Evolutionary conservation across 2,113 vertebrate species (phyloP).

Genomic region (human (Homo sapiens)): DNA sequence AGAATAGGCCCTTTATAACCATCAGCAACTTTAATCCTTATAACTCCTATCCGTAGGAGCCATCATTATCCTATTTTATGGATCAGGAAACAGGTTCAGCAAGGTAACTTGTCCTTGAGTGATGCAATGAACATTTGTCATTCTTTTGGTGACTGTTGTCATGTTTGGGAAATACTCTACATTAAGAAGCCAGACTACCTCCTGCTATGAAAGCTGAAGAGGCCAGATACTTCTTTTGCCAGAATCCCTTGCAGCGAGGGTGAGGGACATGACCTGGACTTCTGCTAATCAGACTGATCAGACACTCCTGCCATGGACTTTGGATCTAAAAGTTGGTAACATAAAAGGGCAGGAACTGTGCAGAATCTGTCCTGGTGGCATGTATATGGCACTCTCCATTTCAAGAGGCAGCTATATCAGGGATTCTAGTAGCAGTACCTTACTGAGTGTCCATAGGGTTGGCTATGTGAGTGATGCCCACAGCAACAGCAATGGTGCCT

Average conservation of each 20-base stretch:
- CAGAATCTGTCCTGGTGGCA: not conserved
- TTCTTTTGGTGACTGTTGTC: not conserved
- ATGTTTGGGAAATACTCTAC: not conserved
- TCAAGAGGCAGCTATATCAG: not conserved
- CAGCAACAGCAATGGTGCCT: not conserved
- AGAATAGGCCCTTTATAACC: not conserved
- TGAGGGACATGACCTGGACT: not conserved
- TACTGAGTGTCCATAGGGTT: not conserved
- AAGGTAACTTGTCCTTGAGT: not conserved
- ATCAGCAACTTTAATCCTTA: not conserved
- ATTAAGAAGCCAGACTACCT: not conserved
- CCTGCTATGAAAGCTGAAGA: not conserved
- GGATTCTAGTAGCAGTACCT: too few relatives aligned
- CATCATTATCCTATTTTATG: not conserved
- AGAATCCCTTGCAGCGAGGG: not conserved
- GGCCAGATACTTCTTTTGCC: not conserved
- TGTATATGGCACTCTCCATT: not conserved
- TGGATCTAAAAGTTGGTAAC: not conserved
- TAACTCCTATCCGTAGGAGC: too few relatives aligned
- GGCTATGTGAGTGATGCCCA: not conserved
- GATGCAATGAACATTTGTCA: not conserved
- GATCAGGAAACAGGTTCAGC: not conserved
- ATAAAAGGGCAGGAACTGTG: not conserved
- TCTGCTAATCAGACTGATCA: not conserved
- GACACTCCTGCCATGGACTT: not conserved